phyloP scores from a whole-genome alignment of 1,140 invertebrate genomes.

The Hermetia illucens region DNA sequence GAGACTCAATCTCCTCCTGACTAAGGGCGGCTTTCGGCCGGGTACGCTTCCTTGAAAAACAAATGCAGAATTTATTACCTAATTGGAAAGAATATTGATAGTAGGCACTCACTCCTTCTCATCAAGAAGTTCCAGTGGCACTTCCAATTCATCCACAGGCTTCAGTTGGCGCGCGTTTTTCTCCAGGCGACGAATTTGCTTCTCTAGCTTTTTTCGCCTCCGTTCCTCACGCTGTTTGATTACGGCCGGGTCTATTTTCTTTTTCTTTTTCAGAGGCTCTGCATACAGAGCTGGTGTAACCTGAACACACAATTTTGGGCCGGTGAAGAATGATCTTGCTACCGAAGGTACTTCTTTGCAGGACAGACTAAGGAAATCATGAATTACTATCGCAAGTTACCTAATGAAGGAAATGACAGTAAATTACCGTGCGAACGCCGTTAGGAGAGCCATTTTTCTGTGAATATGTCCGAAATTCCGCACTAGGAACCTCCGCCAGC shows the following conservation, averaged over 20 bases:
- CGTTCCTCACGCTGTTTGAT: slow-evolving; percentile 64
- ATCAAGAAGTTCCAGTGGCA: slow-evolving; percentile 48
- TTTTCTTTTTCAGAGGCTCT: slow-evolving; percentile 82
- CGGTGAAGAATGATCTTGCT: no score
- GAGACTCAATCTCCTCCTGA: slow-evolving; percentile 35
- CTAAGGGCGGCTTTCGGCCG: slow-evolving; percentile 32
- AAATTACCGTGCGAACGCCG: no score
- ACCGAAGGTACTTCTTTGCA: no score
- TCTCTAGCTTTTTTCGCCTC: slow-evolving; percentile 65
- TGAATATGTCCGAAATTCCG: no score
- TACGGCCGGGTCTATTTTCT: slow-evolving; percentile 64
- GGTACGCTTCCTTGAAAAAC: slow-evolving; percentile 35
- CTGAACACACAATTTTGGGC: no score
- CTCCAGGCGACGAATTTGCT: slow-evolving; percentile 62
- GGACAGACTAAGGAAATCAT: no score
- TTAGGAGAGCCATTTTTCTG: no score
- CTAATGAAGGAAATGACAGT: no score
- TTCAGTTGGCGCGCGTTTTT: slow-evolving; percentile 64
- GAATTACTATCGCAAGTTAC: no score
- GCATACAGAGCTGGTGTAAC: slow-evolving; percentile 30
- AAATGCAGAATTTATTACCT: neutral
- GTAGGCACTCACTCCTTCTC: slow-evolving; percentile 41
- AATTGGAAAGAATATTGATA: neutral
- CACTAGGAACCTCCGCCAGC: no score
- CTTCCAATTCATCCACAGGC: slow-evolving; percentile 66